Percentiles rank a stretch among this genome's conserved stretches.
Conservation (phyloP, 2,888 invertebrate species). For the Cistogaster globosa region DNA sequence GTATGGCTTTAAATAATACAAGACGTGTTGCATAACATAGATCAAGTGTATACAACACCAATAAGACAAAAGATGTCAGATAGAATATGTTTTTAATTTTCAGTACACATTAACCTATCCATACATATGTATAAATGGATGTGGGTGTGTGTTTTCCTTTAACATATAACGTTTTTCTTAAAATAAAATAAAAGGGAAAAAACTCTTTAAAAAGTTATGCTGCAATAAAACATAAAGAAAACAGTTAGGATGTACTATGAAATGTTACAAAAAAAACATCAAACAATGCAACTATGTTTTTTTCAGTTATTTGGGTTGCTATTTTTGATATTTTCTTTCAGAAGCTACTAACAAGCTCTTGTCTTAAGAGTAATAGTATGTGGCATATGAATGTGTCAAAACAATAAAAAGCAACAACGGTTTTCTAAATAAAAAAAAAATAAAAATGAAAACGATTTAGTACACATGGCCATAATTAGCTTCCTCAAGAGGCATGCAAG, state of each 20-base stretch:
- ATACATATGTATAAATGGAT: background rate
- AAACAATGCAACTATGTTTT: background rate
- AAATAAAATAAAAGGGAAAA: background rate
- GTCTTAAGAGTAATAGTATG: background rate
- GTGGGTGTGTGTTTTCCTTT: background rate
- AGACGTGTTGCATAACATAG: constrained; percentile 67
- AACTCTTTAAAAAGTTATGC: background rate
- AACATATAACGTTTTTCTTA: background rate
- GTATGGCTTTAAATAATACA: constrained; percentile 66
- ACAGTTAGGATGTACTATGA: background rate
- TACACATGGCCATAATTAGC: no score
- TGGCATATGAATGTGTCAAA: background rate
- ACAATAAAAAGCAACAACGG: background rate
- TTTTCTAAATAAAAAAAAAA: background rate
- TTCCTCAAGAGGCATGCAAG: no score
- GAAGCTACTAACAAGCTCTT: background rate
- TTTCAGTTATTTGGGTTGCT: background rate
- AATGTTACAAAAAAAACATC: no score
- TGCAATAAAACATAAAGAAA: background rate
- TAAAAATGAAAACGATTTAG: no score
- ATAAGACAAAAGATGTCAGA: constrained; percentile 62
- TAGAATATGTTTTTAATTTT: background rate
- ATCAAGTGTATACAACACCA: constrained; percentile 67
- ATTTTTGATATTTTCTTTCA: background rate
- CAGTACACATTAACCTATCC: background rate